Evolutionary conservation across 2,797 vertebrate genomes (phyloP), one percentile per base, ranked within the genome.

Genomic region (Neosalanx taihuensis): DNA sequence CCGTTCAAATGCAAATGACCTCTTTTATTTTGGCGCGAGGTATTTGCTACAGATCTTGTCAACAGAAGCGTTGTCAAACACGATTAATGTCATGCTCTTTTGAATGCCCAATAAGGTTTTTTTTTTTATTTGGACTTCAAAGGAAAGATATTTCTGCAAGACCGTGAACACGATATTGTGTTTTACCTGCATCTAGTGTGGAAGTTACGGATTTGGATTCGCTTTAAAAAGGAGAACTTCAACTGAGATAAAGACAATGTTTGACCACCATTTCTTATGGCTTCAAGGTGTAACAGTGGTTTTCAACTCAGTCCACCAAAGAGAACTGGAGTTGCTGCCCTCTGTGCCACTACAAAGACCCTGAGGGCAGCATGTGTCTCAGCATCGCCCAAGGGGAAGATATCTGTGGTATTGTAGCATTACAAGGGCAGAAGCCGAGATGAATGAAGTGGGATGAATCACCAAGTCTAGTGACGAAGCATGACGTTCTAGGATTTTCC

Each of bases 1-100:
- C 67, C 31, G 37, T 69, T 69, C 12, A 58, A 58, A 33, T 59
- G 67, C 13, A 37, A 59, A 69, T 59, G 2, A 12, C 3, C 66
- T 56, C 53, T 59, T 29, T 35, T 57, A 29, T 51, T 66, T 66
- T 3, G 61, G 33, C 20, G 33, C 29, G 9, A 51, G 18, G 46
- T 30, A 57, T 58, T 59, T 59, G 31, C 31, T 26, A 17, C 53
- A 57, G 53, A 69, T 58, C n/a, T 37, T 7, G 31, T 69, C 33
- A 59, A 33, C 56, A 17, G 30, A 12, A 58, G 53, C 17, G 9
- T 13, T 35, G 33, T 69, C 56, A 57, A 69, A 69, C 56, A 69
- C 15, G 5, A 4, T 59, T 37, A 58, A 20, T 3, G 31, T 69
- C 35, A 58, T 7, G 57, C 67, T 68, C 51, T 57, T n/a, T 20